A percentile compares a stretch with the other conserved stretches of the same genome.
Evolutionary conservation across 2,888 invertebrate species (phyloP).

Genomic region (Nysson spinosus): DNA sequence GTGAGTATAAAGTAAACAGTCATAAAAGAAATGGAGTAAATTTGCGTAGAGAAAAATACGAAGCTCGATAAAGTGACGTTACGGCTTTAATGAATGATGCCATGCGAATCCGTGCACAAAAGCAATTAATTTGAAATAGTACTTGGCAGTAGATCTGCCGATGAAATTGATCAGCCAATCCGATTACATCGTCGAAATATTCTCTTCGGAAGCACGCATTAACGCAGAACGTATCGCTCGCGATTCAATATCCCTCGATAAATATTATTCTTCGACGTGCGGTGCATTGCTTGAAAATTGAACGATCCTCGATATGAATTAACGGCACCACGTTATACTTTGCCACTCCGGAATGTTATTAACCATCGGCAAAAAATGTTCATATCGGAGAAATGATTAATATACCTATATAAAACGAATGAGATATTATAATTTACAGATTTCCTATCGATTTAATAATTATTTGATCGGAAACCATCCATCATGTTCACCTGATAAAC

Average conservation of each 20-base stretch:
- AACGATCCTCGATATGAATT: slow-evolving; percentile 24
- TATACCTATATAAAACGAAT: too few relatives aligned
- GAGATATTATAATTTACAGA: too few relatives aligned
- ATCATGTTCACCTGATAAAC: too few relatives aligned
- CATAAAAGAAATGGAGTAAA: too few relatives aligned
- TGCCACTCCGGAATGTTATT: too few relatives aligned
- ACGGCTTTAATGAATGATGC: slow-evolving; percentile 13
- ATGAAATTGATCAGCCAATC: slow-evolving; percentile 43
- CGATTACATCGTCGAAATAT: slow-evolving; percentile 48
- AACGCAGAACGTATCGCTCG: slow-evolving; percentile 22
- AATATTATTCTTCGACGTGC: slow-evolving; percentile 40
- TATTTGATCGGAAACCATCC: too few relatives aligned
- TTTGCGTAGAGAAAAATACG: neutral
- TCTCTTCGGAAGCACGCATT: slow-evolving; percentile 32
- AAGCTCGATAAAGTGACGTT: neutral
- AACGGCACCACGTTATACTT: too few relatives aligned
- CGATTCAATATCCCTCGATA: slow-evolving; percentile 43
- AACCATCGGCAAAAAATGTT: too few relatives aligned
- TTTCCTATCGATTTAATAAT: too few relatives aligned
- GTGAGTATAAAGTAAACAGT: too few relatives aligned
- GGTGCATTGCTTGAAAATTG: slow-evolving; percentile 24
- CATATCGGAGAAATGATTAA: too few relatives aligned
- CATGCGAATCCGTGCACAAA: slow-evolving; percentile 4
- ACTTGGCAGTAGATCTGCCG: slow-evolving; percentile 18
- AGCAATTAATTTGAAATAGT: slow-evolving; percentile 36